Conservation (phyloP, 1,140 invertebrate species). For the Bombus ignitus region DNA sequence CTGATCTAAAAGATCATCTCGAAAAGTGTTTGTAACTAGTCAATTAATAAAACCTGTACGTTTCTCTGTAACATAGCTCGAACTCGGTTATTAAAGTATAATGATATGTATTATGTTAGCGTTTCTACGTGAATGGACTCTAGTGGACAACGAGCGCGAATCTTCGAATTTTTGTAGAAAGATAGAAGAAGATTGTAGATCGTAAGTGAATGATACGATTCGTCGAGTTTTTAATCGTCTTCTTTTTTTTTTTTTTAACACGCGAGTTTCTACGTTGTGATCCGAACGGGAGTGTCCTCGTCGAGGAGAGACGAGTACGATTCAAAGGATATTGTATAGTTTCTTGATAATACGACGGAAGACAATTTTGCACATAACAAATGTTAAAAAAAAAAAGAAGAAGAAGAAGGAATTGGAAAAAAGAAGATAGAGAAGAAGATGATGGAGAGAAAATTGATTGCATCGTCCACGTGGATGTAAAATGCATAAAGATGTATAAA, state of each 20-base stretch:
- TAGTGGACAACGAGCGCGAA: constrained; percentile 3
- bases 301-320: not conserved
- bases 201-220: not conserved
- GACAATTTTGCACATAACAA: not conserved
- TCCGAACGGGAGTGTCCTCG: not conserved
- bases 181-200: not conserved
- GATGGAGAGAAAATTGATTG: not conserved
- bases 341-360: not conserved
- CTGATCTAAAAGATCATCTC: not conserved
- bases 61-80: constrained; percentile 65
- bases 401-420: not conserved
- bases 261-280: not conserved
- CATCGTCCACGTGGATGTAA: constrained; percentile 26
- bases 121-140: constrained; percentile 35
- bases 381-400: not conserved
- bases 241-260: not conserved
- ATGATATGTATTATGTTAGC: constrained; percentile 24
- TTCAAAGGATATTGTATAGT: not conserved
- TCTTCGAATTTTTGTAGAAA: constrained; percentile 33
- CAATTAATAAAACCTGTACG: constrained; percentile 67
- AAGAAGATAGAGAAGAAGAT: not conserved
- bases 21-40: constrained; percentile 78
- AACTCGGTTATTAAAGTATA: constrained; percentile 27
- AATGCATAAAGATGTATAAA: constrained; percentile 54
- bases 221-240: not conserved